phyloP scores from a whole-genome alignment of 2,113 vertebrate species.

The Noturus placidus region DNA sequence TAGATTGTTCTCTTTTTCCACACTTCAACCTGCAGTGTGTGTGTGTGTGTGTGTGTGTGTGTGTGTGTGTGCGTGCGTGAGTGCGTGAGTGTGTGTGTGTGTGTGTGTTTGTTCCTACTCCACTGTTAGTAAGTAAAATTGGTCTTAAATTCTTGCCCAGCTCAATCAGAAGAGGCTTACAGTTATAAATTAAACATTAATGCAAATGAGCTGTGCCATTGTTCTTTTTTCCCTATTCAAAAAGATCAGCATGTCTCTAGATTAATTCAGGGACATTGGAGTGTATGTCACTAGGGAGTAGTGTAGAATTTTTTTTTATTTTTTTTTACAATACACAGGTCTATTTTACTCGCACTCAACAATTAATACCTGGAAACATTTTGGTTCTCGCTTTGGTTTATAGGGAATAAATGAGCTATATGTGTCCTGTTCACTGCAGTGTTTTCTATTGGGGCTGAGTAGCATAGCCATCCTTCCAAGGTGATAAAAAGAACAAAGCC shows the following conservation, averaged over 20 bases:
- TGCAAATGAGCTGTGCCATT: constrained; percentile 78
- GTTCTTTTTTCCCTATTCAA: constrained; percentile 72
- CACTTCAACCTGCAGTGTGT: background rate
- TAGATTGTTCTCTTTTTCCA: background rate
- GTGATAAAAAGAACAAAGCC: background rate
- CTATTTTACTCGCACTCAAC: background rate
- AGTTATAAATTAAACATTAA: constrained; percentile 84
- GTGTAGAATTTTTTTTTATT: background rate
- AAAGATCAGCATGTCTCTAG: constrained; percentile 75
- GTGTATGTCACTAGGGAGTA: constrained; percentile 50
- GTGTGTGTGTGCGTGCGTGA: background rate
- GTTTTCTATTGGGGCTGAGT: background rate
- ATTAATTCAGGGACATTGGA: constrained; percentile 76
- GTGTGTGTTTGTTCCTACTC: background rate
- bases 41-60: background rate
- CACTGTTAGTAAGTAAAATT: background rate
- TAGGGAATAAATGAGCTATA: background rate
- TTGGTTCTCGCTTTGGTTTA: background rate
- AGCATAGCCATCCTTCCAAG: background rate
- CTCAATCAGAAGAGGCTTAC: constrained; percentile 77
- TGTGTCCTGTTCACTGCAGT: constrained; percentile 5
- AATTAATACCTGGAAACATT: constrained; percentile 4
- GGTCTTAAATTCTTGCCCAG: constrained; percentile 74
- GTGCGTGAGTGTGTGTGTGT: constrained; percentile 5
- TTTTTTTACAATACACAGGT: background rate